Base-by-base conservation (phyloP, 2,113 vertebrate genomes). In the Phocoena phocoena region DNA sequence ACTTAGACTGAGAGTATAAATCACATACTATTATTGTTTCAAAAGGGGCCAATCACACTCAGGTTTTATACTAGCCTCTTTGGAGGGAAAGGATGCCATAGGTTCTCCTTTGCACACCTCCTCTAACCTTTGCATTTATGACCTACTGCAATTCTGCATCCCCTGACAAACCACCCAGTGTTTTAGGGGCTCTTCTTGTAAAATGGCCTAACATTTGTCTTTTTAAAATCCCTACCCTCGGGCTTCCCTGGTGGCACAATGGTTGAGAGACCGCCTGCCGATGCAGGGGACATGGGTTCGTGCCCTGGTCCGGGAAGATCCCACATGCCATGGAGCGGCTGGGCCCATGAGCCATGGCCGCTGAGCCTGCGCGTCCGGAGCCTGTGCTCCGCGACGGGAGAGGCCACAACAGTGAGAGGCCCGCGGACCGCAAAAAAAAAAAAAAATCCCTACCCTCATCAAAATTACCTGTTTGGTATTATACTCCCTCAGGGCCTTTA, bases 381-480 rank as follows among this genome's bases (percentile, higher is more conserved):
- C 44, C 47, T 47, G 47, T 47, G 47, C 47, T 47, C 10, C 0
- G 10, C 9, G 11, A 47, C 11, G 47, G 10, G 47, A 47, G 47
- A 47, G 47, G 10, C 47, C 47, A 47, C 47, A 47, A 47, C 11
- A 47, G 47, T 12, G 47, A 47, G 47, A 47, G 10, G 47, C 47
- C 47, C 2, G 10, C 11, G 10, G 11, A 47, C 47, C 10, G 47
- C 47, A 47, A 47, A 44, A 9, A 44, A 44, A 44, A 44, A 9
- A 44, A 44, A 47, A 10, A 20, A 88, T 92, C n/a, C 4, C 8
- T 79, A 41, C 6, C 10, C 31, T 88, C 53, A 63, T 31, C 47
- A 95, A 44, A 88, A 92, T 93, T 73, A 93, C 86, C 83, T 97
- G 70, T 92, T 92, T 90, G 86, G 4, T 86, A 36, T 60, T 93